Percentiles rank a stretch among this genome's conserved stretches.
Evolutionary conservation across 92 coral and sea anemone species (phyloP).

Genomic region (Desmophyllum pertusum): DNA sequence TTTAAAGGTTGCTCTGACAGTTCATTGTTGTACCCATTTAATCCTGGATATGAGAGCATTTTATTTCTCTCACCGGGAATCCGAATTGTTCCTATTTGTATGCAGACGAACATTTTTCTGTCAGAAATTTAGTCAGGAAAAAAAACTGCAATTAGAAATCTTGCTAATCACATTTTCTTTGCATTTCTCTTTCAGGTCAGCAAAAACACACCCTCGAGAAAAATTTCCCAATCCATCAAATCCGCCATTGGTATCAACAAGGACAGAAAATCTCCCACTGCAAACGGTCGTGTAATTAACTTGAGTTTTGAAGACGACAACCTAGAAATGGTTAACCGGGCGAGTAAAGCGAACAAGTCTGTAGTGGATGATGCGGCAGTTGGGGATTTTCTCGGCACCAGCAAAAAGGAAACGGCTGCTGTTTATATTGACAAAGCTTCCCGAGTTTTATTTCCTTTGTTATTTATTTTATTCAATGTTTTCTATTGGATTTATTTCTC

Average conservation of each 20-base stretch:
- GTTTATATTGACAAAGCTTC: conserved; percentile 25
- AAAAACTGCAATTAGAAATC: no score
- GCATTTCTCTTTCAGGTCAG: not conserved
- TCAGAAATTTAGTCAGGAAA: no score
- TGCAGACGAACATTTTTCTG: no score
- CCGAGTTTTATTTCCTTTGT: conserved; percentile 31
- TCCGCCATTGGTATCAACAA: not conserved
- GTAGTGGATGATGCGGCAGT: not conserved
- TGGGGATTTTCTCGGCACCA: not conserved
- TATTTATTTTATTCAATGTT: conserved; percentile 32
- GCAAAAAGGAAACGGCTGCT: conserved; percentile 18
- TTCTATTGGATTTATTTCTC: conserved; percentile 34
- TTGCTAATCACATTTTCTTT: not conserved
- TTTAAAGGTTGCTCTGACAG: no score
- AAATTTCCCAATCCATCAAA: conserved; percentile 14
- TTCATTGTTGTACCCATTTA: no score
- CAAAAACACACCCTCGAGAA: not conserved
- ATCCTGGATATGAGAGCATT: no score
- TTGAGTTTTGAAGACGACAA: not conserved
- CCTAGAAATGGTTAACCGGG: conserved; percentile 14
- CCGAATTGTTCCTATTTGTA: no score
- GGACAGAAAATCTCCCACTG: not conserved
- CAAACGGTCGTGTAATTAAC: not conserved
- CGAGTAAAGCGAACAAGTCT: not conserved
- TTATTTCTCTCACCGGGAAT: no score